Percentiles rank a stretch among this genome's conserved stretches.
These are phyloP conservation scores for Phalacrocorax aristotelis DNA, from an alignment of 2,113 vertebrate species.

Conservation along the genomic window DNA sequence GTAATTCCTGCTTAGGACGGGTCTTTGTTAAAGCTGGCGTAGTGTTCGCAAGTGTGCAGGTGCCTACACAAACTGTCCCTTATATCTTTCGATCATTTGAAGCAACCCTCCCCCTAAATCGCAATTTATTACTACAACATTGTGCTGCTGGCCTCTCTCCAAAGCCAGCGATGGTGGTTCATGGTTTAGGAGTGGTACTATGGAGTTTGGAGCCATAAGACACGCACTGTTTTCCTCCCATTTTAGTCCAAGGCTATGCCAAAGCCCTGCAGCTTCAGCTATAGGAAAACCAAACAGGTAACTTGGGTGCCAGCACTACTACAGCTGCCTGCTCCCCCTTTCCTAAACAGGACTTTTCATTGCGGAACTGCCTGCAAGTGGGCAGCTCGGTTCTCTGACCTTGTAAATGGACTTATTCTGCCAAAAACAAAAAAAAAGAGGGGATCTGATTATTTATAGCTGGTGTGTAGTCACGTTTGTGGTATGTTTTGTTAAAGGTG, in stretches of 20 bases:
- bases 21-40: neutral
- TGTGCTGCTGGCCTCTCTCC: neutral
- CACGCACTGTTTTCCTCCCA: neutral
- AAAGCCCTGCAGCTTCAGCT: constrained; percentile 48
- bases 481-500: neutral
- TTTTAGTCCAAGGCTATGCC: neutral
- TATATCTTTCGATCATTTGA: neutral
- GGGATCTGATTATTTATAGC: neutral
- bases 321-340: neutral
- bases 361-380: neutral
- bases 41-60: neutral
- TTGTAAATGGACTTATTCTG: constrained; percentile 16
- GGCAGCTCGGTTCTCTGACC: neutral
- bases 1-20: neutral
- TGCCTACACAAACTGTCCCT: neutral
- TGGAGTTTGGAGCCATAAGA: constrained; percentile 24
- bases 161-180: neutral
- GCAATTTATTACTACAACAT: neutral
- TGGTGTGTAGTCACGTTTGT: neutral
- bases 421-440: neutral
- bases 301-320: neutral
- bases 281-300: constrained; percentile 8
- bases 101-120: neutral
- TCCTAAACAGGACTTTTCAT: neutral
- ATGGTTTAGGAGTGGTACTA: constrained; percentile 9